phyloP scores from a whole-genome alignment of 2,888 invertebrate species.

The Ecliptopera silaceata region DNA sequence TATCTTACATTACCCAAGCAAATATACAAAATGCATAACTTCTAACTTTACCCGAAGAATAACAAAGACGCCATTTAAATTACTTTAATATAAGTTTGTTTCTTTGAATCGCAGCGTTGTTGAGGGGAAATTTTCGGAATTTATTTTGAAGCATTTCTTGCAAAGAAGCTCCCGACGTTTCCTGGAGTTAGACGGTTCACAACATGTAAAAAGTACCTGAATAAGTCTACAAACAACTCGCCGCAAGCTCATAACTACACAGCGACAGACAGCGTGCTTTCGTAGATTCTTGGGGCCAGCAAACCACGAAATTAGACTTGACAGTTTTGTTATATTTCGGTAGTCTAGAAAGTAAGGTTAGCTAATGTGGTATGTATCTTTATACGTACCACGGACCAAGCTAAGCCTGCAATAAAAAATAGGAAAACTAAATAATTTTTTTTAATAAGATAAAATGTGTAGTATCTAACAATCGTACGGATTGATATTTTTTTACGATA shows the following conservation, averaged over 20 bases:
- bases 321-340: neutral
- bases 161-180: slow-evolving; percentile 67
- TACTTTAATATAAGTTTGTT: slow-evolving; percentile 75
- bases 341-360: neutral
- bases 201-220: slow-evolving; percentile 51
- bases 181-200: slow-evolving; percentile 60
- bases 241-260: slow-evolving; percentile 35
- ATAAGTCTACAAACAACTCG: slow-evolving; percentile 47
- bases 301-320: neutral
- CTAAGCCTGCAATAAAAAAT: too few relatives aligned
- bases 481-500: too few relatives aligned
- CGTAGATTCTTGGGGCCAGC: neutral
- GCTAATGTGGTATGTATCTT: too few relatives aligned
- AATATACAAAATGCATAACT: slow-evolving; percentile 64
- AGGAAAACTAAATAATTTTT: too few relatives aligned
- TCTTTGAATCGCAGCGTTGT: slow-evolving; percentile 69
- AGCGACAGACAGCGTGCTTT: slow-evolving; percentile 24
- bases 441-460: too few relatives aligned
- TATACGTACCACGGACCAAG: too few relatives aligned
- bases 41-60: slow-evolving; percentile 61
- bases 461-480: too few relatives aligned
- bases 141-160: slow-evolving; percentile 73
- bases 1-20: slow-evolving; percentile 36
- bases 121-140: slow-evolving; percentile 75
- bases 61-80: slow-evolving; percentile 73